Evolutionary conservation across 2,797 vertebrate species (phyloP), one percentile per base, ranked within the genome.

Genomic region (Danio kyathit): DNA sequence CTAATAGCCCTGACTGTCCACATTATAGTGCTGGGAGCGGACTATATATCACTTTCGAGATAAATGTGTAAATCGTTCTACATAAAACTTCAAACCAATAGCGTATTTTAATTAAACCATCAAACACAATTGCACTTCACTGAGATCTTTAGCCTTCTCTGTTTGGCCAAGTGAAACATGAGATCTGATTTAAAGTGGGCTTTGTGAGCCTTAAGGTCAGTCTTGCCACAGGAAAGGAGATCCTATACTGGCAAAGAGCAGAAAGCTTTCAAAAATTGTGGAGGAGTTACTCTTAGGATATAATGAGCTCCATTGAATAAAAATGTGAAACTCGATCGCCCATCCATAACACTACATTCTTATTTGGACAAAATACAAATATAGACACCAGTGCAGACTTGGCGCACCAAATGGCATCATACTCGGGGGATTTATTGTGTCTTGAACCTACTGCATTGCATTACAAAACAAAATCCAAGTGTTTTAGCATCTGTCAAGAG

Each of bases 291-390:
- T 83, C 69, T 60, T 86, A 71, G 67, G 88, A 91, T 91, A 91
- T 80, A 82, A 87, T 91, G 90, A 72, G 80, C 61, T 54, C 41
- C 46, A 59, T 49, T 78, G 84, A 89, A 91, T 90, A 90, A 91
- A 91, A 91, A 88, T 73, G 69, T 84, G 92, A 90, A 80, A 94
- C 89, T 86, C 83, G 86, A 93, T 92, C 92, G 79, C 87, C 78
- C 76, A 87, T 84, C 85, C 85, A 83, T 89, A 85, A 79, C 83
- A 88, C 87, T 88, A 81, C 64, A 77, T 88, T 89, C 94, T 90
- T 93, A 92, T 92, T 92, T 89, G 92, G 91, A 89, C 86, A 78
- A 90, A 90, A 89, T 88, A 76, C 88, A 94, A 92, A 93, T 91
- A 93, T 94, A 94, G 92, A 85, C 84, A 71, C 44, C 63, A 75